Evolutionary conservation across 2,888 invertebrate genomes (phyloP), one percentile per base, ranked within the genome.

Genomic region (Melitaea athalia): DNA sequence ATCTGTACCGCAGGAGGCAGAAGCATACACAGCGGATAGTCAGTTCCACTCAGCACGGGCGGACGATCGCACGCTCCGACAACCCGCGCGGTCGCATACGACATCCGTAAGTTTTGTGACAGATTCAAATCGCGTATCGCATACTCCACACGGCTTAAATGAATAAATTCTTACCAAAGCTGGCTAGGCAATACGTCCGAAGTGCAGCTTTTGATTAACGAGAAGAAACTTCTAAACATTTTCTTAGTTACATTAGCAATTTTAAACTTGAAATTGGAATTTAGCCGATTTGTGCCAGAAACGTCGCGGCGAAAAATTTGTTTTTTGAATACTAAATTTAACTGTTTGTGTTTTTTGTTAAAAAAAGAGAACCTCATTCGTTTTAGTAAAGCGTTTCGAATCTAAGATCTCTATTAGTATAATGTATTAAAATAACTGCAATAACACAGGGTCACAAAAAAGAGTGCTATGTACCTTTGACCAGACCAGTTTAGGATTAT

Each of bases 31-130:
- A 57, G 53, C 61, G 47, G 14, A 31, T 31, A 47, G 60, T 76
- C 84, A 85, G 87, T 87, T 79, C 75, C 81, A 82, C 78, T 67
- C 77, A 81, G 85, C 71, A 78, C 85, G 85, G 77, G 81, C 85
- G 80, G 72, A 68, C 77, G 82, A 78, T 76, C 87, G 89, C 82
- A 83, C 84, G 82, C 79, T 74, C 70, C 71, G 76, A 71, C 68
- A 61, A 59, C 52, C 45, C 74, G 74, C 75, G 76, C 78, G 76
- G 68, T 72, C 70, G 74, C 74, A 70, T 65, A 68, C 76, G 74
- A 71, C 78, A 78, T 78, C 82, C 84, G 90, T 91, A 90, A 91
- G 90, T 90, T 87, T 80, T 85, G 88, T 85, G 88, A 82, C 79
- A 81, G 79, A 81, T 80, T 81, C 79, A 76, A 75, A 77, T 75